Conservation (phyloP, 2,888 invertebrate genomes). For the Spodoptera exigua region DNA sequence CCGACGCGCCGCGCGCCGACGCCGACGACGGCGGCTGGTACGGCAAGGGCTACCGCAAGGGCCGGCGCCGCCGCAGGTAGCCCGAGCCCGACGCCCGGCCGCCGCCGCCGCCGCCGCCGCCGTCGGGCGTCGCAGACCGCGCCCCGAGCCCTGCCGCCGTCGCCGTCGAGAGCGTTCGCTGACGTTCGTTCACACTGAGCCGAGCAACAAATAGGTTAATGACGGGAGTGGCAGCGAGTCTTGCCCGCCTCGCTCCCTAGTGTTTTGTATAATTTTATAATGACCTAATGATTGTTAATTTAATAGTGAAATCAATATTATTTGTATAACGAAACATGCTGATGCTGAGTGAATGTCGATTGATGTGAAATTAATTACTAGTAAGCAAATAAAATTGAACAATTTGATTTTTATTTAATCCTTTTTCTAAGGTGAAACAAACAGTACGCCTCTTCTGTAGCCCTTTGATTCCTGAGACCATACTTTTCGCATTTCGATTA, state of each 20-base stretch:
- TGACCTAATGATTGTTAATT: constrained; percentile 22
- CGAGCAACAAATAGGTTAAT: no score
- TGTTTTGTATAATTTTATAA: constrained; percentile 19
- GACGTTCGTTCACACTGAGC: no score
- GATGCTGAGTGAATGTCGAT: constrained; percentile 32
- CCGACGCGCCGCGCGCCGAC: constrained; percentile 41
- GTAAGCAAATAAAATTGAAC: constrained; percentile 53
- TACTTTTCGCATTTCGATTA: no score
- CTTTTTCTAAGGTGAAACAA: constrained; percentile 1
- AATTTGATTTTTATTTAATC: constrained; percentile 16
- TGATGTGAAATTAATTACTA: constrained; percentile 31
- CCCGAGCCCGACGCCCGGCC: constrained; percentile 51
- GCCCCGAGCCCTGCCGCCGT: not conserved
- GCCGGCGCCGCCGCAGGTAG: constrained; percentile 88
- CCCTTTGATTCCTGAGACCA: no score
- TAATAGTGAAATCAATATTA: constrained; percentile 39
- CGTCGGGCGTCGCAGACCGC: constrained; percentile 50
- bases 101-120: constrained; percentile 52
- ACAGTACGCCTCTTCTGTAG: not conserved
- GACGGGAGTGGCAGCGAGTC: not conserved
- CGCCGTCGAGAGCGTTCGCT: no score
- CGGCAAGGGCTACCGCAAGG: constrained; percentile 95
- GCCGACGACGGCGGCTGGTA: constrained; percentile 92
- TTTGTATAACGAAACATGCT: constrained; percentile 21
- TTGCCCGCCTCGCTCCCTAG: constrained; percentile 11